Conservation (phyloP, 1,140 invertebrate genomes). For the Penaeus indicus region DNA sequence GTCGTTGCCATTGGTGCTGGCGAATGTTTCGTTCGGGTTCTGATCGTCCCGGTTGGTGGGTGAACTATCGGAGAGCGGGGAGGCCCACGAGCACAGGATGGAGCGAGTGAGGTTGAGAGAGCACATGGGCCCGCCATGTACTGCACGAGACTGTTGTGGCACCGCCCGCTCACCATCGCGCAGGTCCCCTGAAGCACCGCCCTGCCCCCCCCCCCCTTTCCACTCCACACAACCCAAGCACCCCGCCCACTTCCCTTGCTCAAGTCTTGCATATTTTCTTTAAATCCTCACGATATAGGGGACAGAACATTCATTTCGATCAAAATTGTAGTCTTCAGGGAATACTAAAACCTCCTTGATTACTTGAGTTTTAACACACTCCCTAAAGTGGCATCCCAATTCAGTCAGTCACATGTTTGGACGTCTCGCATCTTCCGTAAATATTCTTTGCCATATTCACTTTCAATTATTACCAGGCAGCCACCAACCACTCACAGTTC, state of each 20-base stretch:
- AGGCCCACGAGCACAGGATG: conserved; percentile 51
- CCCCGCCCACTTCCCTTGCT: neutral
- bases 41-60: neutral
- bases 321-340: no score
- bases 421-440: no score
- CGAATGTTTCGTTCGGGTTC: conserved; percentile 14
- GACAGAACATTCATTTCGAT: no score
- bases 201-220: neutral
- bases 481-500: no score
- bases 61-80: conserved; percentile 19
- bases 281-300: no score
- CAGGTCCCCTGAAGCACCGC: neutral
- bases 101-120: conserved; percentile 52
- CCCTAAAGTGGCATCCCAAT: no score
- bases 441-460: no score
- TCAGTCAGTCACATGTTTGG: no score
- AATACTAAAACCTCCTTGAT: no score
- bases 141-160: conserved; percentile 27
- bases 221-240: neutral
- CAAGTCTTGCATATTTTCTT: neutral
- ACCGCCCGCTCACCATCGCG: neutral
- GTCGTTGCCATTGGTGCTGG: neutral
- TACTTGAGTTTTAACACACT: no score
- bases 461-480: no score
- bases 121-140: conserved; percentile 44